A percentile compares a stretch with the other conserved stretches of the same genome.
Conservation (phyloP, 2,113 vertebrate species). For the Triplophysa rosa region DNA sequence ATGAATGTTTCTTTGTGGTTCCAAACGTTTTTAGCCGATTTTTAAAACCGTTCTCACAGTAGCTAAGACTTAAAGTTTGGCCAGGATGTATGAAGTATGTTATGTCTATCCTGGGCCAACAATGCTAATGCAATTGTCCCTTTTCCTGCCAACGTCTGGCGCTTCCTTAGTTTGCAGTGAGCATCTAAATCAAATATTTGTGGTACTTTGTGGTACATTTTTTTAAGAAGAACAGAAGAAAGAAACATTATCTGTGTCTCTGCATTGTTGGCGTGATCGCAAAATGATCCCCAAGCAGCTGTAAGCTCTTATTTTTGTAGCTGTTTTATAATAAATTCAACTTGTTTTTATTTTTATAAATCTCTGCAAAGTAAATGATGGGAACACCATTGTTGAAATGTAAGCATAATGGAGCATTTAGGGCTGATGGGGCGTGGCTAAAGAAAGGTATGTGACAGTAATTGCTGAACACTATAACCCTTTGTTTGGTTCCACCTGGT, state of each 20-base stretch:
- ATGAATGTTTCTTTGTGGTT: neutral
- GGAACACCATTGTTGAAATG: neutral
- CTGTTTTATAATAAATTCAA: constrained; percentile 23
- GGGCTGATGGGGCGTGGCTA: constrained; percentile 5
- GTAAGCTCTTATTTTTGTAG: neutral
- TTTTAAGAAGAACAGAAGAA: neutral
- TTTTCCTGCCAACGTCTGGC: constrained; percentile 36
- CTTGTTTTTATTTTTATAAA: neutral
- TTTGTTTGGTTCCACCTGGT: constrained; percentile 57
- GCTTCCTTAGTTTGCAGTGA: constrained; percentile 42
- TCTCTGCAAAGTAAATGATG: constrained; percentile 8
- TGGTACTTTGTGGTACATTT: neutral
- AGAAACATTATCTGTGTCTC: neutral
- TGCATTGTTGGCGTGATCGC: neutral
- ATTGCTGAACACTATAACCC: constrained; percentile 45
- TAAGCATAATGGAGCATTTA: constrained; percentile 2
- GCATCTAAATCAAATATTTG: constrained; percentile 32
- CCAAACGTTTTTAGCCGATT: neutral
- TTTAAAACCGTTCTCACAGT: neutral
- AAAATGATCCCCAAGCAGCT: neutral
- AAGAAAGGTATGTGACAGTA: constrained; percentile 33
- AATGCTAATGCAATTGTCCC: constrained; percentile 41
- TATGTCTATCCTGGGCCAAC: constrained; percentile 49
- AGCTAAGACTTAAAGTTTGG: constrained; percentile 14
- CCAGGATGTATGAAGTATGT: constrained; percentile 54